Percentiles rank a stretch among this genome's conserved stretches.
phyloP scores from a whole-genome alignment of 1,140 invertebrate genomes.

The Musca vetustissima region DNA sequence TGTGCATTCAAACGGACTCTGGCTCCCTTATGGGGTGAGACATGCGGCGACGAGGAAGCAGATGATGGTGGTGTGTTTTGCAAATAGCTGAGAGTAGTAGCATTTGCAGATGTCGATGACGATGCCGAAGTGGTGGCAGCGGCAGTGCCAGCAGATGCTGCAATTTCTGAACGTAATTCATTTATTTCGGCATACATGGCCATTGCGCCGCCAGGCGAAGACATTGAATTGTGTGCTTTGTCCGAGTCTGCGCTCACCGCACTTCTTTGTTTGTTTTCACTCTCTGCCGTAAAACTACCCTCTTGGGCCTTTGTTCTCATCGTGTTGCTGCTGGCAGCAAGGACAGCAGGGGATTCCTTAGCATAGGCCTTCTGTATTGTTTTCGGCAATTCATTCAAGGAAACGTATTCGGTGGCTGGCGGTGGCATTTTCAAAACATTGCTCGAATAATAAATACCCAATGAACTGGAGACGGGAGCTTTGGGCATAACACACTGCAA shows the following conservation, averaged over 20 bases:
- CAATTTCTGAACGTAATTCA: constrained; percentile 42
- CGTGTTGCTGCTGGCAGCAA: neutral
- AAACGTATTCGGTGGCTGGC: constrained; percentile 71
- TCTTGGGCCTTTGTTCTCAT: constrained; percentile 1
- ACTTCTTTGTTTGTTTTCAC: constrained; percentile 24
- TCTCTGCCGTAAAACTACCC: constrained; percentile 13
- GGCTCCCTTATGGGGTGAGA: constrained; percentile 63
- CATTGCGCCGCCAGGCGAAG: constrained; percentile 31
- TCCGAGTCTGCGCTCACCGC: constrained; percentile 35
- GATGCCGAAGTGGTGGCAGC: constrained; percentile 1
- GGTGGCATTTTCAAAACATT: constrained; percentile 54
- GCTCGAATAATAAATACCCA: constrained; percentile 61
- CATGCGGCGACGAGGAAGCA: constrained; percentile 32
- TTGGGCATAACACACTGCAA: constrained; percentile 37
- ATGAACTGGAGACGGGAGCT: constrained; percentile 32
- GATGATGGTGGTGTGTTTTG: constrained; percentile 20
- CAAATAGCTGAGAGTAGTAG: constrained; percentile 13
- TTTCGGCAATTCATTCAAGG: constrained; percentile 73
- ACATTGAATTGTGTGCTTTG: constrained; percentile 28
- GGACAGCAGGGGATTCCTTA: constrained; percentile 8
- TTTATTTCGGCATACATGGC: constrained; percentile 53
- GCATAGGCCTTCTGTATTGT: constrained; percentile 55
- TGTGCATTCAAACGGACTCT: constrained; percentile 83
- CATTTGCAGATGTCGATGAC: neutral
- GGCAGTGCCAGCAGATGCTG: constrained; percentile 39